Conservation (phyloP, 2,888 invertebrate genomes). For the Chrysolina oricalcia region DNA sequence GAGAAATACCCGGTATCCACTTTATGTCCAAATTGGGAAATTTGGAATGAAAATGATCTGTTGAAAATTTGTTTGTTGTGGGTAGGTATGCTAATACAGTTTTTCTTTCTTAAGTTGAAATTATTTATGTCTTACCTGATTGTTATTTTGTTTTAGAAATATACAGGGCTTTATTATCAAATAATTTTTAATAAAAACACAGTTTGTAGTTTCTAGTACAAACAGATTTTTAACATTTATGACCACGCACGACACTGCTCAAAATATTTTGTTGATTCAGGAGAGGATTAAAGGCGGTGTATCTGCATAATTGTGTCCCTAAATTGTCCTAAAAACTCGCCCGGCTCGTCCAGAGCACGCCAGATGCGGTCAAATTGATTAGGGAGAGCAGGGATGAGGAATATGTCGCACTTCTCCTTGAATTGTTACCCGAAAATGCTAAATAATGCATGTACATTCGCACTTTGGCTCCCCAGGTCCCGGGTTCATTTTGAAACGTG, state of each 20-base stretch:
- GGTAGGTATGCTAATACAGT: too few relatives aligned
- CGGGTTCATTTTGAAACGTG: conserved; percentile 29
- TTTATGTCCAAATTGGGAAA: too few relatives aligned
- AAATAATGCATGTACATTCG: conserved; percentile 50
- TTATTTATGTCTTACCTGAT: too few relatives aligned
- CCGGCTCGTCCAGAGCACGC: conserved; percentile 24
- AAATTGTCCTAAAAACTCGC: conserved; percentile 28
- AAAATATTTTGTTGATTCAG: neutral
- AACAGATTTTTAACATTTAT: neutral
- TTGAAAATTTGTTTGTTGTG: too few relatives aligned
- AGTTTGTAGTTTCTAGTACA: too few relatives aligned
- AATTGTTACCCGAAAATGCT: conserved; percentile 39
- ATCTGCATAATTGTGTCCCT: conserved; percentile 26
- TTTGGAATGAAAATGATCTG: too few relatives aligned
- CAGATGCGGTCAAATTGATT: conserved; percentile 49
- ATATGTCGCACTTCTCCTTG: conserved; percentile 25
- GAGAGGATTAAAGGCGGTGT: neutral
- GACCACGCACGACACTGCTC: neutral
- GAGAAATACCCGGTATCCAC: too few relatives aligned
- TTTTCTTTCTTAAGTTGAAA: too few relatives aligned
- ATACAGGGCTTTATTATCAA: too few relatives aligned
- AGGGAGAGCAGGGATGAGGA: conserved; percentile 18
- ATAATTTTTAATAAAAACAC: too few relatives aligned
- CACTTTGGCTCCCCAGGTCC: conserved; percentile 32
- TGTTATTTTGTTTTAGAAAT: too few relatives aligned